Evolutionary conservation across 2,888 invertebrate genomes (phyloP).

Genomic region (Caenorhabditis angaria): DNA sequence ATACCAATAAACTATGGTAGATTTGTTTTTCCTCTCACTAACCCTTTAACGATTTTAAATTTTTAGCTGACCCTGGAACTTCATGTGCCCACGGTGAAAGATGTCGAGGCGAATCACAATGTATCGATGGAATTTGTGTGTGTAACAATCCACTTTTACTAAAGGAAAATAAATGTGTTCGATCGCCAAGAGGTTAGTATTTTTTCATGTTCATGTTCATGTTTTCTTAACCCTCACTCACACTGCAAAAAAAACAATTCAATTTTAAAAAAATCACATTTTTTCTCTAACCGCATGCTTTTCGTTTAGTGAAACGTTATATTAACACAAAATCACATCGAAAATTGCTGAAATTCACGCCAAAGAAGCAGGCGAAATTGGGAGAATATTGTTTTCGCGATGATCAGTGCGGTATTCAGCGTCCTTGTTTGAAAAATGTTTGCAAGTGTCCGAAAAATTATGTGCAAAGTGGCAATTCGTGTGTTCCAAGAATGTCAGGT

Average conservation of each 20-base stretch:
- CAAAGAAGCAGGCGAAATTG: conserved; percentile 31
- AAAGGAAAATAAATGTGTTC: conserved; percentile 50
- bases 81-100: conserved; percentile 56
- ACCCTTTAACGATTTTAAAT: background rate
- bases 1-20: conserved; percentile 56
- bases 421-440: conserved; percentile 31
- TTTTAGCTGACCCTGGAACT: conserved; percentile 62
- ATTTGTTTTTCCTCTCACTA: background rate
- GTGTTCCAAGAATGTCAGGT: conserved; percentile 41
- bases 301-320: conserved; percentile 35
- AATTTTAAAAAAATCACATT: background rate
- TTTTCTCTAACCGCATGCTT: conserved; percentile 30
- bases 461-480: conserved; percentile 27
- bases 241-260: conserved; percentile 8
- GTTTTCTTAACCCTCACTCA: background rate
- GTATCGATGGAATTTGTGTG: conserved; percentile 56
- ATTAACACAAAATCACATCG: conserved; percentile 8
- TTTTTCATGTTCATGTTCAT: no score
- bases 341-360: conserved; percentile 26
- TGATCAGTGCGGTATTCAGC: conserved; percentile 33
- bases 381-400: conserved; percentile 36
- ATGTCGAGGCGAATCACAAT: conserved; percentile 59
- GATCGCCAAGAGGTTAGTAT: conserved; percentile 35
- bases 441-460: conserved; percentile 36
- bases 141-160: conserved; percentile 53